Percentiles rank a stretch among this genome's conserved stretches.
Conservation (phyloP, 2,888 invertebrate genomes). For the Megamerina dolium region DNA sequence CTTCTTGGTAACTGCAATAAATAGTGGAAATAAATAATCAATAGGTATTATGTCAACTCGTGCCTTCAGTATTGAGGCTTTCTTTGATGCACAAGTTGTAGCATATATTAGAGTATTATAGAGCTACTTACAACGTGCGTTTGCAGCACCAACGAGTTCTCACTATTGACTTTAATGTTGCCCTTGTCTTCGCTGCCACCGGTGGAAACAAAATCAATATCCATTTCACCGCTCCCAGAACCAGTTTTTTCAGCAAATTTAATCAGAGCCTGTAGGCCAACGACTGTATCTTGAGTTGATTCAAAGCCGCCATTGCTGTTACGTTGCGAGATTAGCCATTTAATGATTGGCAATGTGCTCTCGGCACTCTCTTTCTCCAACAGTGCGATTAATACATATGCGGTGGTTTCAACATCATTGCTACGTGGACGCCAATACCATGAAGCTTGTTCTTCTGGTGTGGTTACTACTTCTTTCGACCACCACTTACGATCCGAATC, state of each 20-base stretch:
- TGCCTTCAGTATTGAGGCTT: too few species aligned
- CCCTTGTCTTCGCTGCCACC: conserved; percentile 26
- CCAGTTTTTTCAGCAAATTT: conserved; percentile 58
- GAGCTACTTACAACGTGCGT: conserved; percentile 59
- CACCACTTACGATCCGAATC: conserved; percentile 66
- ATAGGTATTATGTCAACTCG: neutral
- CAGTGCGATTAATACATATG: conserved; percentile 75
- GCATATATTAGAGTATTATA: too few species aligned
- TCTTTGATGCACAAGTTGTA: too few species aligned
- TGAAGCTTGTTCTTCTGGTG: neutral
- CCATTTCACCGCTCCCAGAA: conserved; percentile 32
- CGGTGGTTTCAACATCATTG: conserved; percentile 73
- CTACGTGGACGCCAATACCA: conserved; percentile 58
- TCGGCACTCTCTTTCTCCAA: conserved; percentile 44
- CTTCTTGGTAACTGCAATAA: conserved; percentile 32
- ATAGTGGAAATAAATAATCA: neutral
- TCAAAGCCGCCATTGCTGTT: conserved; percentile 66
- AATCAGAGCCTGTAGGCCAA: conserved; percentile 66
- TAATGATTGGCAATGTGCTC: conserved; percentile 53
- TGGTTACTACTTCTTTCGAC: conserved; percentile 51
- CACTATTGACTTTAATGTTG: conserved; percentile 55
- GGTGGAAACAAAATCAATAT: conserved; percentile 31
- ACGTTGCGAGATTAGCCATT: conserved; percentile 67
- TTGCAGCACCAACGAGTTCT: conserved; percentile 77
- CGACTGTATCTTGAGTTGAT: conserved; percentile 73